Percentiles rank a stretch among this genome's conserved stretches.
phyloP scores from a whole-genome alignment of 2,113 vertebrate genomes.

The cattle (Bos taurus) region ARS-UCD2.0 NC_037347.1:12685001-12685500 shows the following conservation, averaged over 20 bases:
- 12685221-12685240: background rate
- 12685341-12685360: background rate
- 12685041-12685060: background rate
- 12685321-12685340: background rate
- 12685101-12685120: background rate
- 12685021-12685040: background rate
- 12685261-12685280: background rate
- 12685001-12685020: background rate
- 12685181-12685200: background rate
- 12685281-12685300: background rate
- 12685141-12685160: background rate
- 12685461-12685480: background rate
- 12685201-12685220: background rate
- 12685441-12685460: background rate
- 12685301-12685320: background rate
- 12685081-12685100: background rate
- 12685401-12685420: background rate
- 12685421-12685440: background rate
- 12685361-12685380: background rate
- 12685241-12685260: background rate
- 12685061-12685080: background rate
- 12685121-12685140: background rate
- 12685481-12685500: background rate
- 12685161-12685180: background rate
- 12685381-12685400: accelerated